Base-by-base conservation (phyloP, 2,888 invertebrate species). In the Pachymerium ferrugineum region DNA sequence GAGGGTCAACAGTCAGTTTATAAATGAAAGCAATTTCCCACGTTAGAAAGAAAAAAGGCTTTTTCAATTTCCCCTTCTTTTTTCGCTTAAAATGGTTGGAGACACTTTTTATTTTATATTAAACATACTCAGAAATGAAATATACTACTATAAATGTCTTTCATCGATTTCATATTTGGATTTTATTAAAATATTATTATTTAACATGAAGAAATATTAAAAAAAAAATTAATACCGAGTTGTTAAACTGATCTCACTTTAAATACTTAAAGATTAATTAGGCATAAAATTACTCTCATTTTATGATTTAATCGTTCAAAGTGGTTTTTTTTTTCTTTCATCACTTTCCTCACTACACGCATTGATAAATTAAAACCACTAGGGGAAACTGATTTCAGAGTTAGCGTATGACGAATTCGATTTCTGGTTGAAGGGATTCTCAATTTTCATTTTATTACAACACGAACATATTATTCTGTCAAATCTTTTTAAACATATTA, bases 241-340 rank as follows among this genome's bases (percentile, higher is more conserved):
- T 25, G n/a, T 28, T 62, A 25, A 8, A 28, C n/a, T 22, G 62
- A 8, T 62, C 28, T 3, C 28, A 62, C 12, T 25, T 62, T 4
- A 62, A 3, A 28, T 62, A 12, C 62, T 62, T 62, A 62, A 62
- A 28, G 62, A 62, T 62, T 62, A 62, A 62, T 62, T 62, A 62
- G 28, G 62, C 62, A 62, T 25, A 62, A 62, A 62, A 62, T 62
- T 62, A 62, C 62, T 62, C 28, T 8, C 62, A 14, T 62, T 62
- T 62, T 62, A 62, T 62, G 62, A 62, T 62, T 62, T 62, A 62
- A 62, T 62, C 62, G 62, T 62, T n/a, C 25, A 16, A 62, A 62
- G 12, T 62, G 25, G 25, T 25, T 62, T n/a, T n/a, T n/a, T n/a
- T n/a, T n/a, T n/a, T n/a, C n/a, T n/a, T n/a, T n/a, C n/a, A n/a